A percentile compares a stretch with the other conserved stretches of the same genome.
phyloP scores from a whole-genome alignment of 2,888 invertebrate species.

The Troglohyphantes excavatus region DNA sequence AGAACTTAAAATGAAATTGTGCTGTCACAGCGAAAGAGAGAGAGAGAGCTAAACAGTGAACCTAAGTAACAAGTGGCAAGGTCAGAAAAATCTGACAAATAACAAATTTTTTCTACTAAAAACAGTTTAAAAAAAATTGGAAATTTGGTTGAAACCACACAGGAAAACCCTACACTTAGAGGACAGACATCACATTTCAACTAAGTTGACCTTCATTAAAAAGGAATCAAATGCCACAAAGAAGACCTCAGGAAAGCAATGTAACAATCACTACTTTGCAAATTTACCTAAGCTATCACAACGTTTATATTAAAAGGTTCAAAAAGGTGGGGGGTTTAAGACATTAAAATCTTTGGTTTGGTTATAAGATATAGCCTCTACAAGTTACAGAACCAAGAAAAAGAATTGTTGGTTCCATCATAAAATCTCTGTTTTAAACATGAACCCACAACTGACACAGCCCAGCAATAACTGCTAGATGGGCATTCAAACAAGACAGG shows the following conservation, averaged over 20 bases:
- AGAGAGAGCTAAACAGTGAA: conserved; percentile 64
- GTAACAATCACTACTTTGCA: conserved; percentile 48
- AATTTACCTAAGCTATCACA: conserved; percentile 74
- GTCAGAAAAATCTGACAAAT: conserved; percentile 57
- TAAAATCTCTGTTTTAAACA: conserved; percentile 69
- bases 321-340: conserved; percentile 59
- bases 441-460: conserved; percentile 61
- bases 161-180: conserved; percentile 47
- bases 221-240: conserved; percentile 64
- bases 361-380: conserved; percentile 67
- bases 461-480: conserved; percentile 59
- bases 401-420: conserved; percentile 39
- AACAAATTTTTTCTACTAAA: too few relatives aligned
- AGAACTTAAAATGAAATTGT: conserved; percentile 73
- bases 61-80: conserved; percentile 75
- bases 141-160: background rate
- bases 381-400: conserved; percentile 53
- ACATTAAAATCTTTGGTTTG: conserved; percentile 75
- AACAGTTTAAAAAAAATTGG: too few relatives aligned
- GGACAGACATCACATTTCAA: conserved; percentile 57
- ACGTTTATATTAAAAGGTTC: conserved; percentile 61
- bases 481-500: conserved; percentile 73
- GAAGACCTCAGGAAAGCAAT: conserved; percentile 29
- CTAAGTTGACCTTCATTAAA: conserved; percentile 28
- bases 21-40: conserved; percentile 69